Conservation (phyloP, 2,113 vertebrate species). For the Pterophyllum scalare region DNA sequence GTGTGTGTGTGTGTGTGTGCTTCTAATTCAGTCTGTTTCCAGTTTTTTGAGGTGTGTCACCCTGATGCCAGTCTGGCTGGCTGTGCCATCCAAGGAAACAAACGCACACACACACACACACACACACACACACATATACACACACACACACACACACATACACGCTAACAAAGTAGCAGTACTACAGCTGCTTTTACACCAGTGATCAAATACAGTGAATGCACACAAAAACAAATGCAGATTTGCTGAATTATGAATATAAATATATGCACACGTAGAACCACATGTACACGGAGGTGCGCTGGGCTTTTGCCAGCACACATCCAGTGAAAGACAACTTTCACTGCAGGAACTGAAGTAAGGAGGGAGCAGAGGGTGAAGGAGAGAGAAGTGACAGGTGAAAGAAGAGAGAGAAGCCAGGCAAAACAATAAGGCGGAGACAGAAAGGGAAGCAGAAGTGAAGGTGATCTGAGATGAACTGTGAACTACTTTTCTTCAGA, state of each 20-base stretch:
- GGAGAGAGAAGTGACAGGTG: neutral
- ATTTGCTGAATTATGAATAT: constrained; percentile 2
- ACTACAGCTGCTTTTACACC: too few species aligned
- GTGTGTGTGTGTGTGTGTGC: neutral
- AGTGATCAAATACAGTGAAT: constrained; percentile 10
- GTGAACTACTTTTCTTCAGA: neutral
- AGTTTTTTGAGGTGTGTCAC: constrained; percentile 46
- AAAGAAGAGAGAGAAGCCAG: constrained; percentile 1
- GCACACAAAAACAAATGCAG: neutral
- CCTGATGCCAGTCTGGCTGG: constrained; percentile 48
- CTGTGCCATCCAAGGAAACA: constrained; percentile 10
- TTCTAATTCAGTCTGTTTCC: constrained; percentile 54
- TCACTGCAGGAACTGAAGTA: constrained; percentile 24
- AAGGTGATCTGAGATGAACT: neutral
- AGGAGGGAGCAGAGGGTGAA: neutral
- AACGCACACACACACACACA: neutral
- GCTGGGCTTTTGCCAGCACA: constrained; percentile 26
- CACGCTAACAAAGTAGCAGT: neutral
- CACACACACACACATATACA: neutral
- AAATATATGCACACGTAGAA: neutral
- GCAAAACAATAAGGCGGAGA: constrained; percentile 15
- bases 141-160: neutral
- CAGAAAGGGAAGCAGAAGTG: neutral
- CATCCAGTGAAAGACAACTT: constrained; percentile 52
- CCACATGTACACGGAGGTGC: neutral